These are phyloP conservation scores for Mus minutoides DNA, from an alignment of 2,797 vertebrate genomes.

Conservation along the genomic window DNA sequence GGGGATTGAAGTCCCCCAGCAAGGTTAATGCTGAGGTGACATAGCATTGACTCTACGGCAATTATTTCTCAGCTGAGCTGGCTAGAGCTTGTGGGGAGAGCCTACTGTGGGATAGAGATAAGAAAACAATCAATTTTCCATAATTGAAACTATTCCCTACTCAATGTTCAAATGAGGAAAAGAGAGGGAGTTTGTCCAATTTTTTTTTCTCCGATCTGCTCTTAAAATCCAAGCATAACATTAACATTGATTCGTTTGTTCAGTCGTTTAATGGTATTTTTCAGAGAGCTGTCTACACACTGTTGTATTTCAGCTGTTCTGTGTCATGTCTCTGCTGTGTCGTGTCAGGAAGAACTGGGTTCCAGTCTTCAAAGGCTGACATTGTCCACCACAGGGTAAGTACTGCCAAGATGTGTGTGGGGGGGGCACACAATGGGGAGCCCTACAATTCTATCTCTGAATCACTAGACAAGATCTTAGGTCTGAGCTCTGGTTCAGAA, in stretches of 20 bases:
- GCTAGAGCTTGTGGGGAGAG: neutral
- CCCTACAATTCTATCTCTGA: neutral
- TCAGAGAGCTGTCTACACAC: neutral
- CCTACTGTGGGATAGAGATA: neutral
- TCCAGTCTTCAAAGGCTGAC: neutral
- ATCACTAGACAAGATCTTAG: neutral
- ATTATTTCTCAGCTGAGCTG: neutral
- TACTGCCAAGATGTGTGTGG: neutral
- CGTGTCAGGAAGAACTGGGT: neutral
- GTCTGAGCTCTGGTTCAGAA: neutral
- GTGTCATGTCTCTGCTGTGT: neutral
- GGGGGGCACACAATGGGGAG: neutral
- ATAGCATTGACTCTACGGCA: neutral
- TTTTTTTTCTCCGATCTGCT: neutral
- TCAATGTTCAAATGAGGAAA: constrained; percentile 40
- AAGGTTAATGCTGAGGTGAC: neutral
- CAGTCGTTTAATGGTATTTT: neutral
- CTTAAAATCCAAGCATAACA: neutral
- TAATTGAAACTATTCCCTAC: constrained; percentile 2
- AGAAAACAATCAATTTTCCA: constrained; percentile 50
- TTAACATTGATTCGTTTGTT: neutral
- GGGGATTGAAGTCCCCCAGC: neutral
- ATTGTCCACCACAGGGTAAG: neutral
- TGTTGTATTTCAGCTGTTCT: too few species aligned
- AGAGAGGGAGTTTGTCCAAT: neutral